Evolutionary conservation across 2,888 invertebrate genomes (phyloP), one percentile per base, ranked within the genome.

Genomic region (Listrodromus nycthemerus): DNA sequence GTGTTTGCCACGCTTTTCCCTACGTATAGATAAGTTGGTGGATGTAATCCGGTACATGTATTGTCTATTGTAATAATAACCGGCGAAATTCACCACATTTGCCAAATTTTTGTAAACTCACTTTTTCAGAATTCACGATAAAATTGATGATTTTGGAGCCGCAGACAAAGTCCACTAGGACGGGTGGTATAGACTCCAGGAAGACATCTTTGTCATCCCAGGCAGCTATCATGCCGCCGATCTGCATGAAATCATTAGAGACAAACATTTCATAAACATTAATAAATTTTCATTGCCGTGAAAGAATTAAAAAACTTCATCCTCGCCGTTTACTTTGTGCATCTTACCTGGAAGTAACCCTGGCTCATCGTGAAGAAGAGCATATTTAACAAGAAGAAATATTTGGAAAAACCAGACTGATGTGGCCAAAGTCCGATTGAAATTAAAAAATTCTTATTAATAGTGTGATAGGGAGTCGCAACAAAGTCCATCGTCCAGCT

Each of bases 381-480:
- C 30, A 86, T 80, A 45, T 88, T 33, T 1, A 83, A 50, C 0
- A 85, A 76, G 1, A 88, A 65, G 0, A 88, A 45, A 73, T 84
- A 71, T 61, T 85, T 89, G 10, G 86, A 82, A 45, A 86, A 1
- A 4, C 13, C 24, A n/a, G 79, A 71, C 48, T 90, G 90, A 83
- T 87, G 82, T 5, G 90, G 90, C 90, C 90, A 90, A 19, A 86
- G 83, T 0, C 89, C 90, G 24, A 90, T 83, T 0, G 77, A n/a
- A 2, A n/a, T 77, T 27, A 89, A 65, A 45, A 88, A 86, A 41
- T 65, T 65, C 33, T 78, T 83, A 67, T 86, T 87, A 21, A 88
- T 80, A 16, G 45, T 61, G 45, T 82, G 85, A 71, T 84, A 71
- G 48, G 86, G 83, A 24, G 86, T 83, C 30, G 82, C 74, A n/a